These are phyloP conservation scores for Cyprinus carpio DNA, from an alignment of 2,113 vertebrate species.

Conservation along the genomic window DNA sequence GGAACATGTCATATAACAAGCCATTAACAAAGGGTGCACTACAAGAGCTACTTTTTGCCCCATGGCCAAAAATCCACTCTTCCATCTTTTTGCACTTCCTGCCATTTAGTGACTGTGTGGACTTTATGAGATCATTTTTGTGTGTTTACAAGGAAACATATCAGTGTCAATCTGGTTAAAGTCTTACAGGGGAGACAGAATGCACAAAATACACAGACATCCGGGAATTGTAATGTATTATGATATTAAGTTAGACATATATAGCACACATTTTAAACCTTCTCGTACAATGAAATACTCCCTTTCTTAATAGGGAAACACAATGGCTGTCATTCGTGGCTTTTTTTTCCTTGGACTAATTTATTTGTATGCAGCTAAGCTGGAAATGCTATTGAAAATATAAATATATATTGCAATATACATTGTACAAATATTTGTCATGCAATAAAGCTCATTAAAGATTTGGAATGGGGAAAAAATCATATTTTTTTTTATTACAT, in stretches of 20 bases:
- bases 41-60: slow-evolving; percentile 52
- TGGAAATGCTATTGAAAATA: not conserved
- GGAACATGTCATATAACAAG: slow-evolving; percentile 55
- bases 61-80: slow-evolving; percentile 43
- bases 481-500: not conserved
- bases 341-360: not conserved
- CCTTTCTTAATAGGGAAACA: not conserved
- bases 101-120: not conserved
- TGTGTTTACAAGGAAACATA: not conserved
- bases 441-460: not conserved
- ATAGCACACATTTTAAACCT: not conserved
- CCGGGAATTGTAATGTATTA: not conserved
- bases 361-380: not conserved
- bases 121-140: not conserved
- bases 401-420: not conserved
- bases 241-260: too few relatives aligned
- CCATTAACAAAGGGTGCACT: slow-evolving; percentile 51
- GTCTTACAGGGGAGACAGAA: not conserved
- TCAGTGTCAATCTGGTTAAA: slow-evolving; percentile 18
- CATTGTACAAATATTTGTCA: too few relatives aligned
- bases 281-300: not conserved
- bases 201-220: not conserved
- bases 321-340: not conserved
- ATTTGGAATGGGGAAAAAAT: not conserved
- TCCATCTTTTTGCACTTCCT: not conserved